These are phyloP conservation scores for Orthonychiurus folsomi DNA, from an alignment of 2,888 invertebrate genomes.

Conservation along the genomic window DNA sequence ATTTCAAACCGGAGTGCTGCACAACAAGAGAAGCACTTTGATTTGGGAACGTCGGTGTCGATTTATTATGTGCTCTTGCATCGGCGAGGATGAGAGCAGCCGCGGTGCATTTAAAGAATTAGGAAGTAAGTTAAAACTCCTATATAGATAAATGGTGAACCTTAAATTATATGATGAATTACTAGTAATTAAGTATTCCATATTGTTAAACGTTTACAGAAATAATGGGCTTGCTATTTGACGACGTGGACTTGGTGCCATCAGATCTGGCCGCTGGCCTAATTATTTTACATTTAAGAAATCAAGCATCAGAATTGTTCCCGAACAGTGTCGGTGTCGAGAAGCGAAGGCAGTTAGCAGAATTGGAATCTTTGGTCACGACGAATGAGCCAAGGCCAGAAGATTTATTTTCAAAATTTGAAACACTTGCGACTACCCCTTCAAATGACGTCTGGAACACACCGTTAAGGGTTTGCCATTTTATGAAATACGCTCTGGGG, in stretches of 20 bases:
- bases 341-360: background rate
- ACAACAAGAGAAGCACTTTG: slow-evolving; percentile 59
- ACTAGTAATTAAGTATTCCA: slow-evolving; percentile 5
- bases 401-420: no score
- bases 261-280: slow-evolving; percentile 82
- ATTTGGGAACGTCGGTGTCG: slow-evolving; percentile 65
- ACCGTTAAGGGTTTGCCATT: slow-evolving; percentile 26
- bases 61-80: slow-evolving; percentile 31
- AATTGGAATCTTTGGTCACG: slow-evolving; percentile 5
- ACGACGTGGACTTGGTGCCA: slow-evolving; percentile 76
- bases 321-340: slow-evolving; percentile 7
- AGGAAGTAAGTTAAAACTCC: slow-evolving; percentile 54
- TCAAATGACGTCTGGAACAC: slow-evolving; percentile 32
- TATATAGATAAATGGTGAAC: background rate
- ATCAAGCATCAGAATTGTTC: slow-evolving; percentile 49
- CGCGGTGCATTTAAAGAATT: slow-evolving; percentile 71
- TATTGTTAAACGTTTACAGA: slow-evolving; percentile 47
- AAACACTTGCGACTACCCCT: background rate
- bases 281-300: slow-evolving; percentile 63
- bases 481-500: slow-evolving; percentile 37
- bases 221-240: slow-evolving; percentile 65
- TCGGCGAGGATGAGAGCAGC: slow-evolving; percentile 57
- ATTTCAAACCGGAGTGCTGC: slow-evolving; percentile 31
- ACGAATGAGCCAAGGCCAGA: slow-evolving; percentile 6
- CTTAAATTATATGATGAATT: background rate